Evolutionary conservation across 2,888 invertebrate genomes (phyloP).

Genomic region (Chouioia cunea): DNA sequence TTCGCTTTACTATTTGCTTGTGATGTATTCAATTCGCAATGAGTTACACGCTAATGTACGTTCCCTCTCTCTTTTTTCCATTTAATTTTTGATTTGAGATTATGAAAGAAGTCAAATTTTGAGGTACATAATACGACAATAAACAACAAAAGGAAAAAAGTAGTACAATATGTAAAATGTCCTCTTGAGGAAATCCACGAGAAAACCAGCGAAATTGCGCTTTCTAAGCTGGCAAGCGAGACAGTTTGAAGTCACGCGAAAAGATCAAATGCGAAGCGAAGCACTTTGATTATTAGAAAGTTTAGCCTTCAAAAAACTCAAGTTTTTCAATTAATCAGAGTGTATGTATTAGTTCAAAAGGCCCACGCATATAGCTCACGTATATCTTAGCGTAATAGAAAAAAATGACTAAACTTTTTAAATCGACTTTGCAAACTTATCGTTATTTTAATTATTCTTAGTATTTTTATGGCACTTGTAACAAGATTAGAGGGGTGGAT

Average conservation of each 20-base stretch:
- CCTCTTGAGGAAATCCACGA: slow-evolving; percentile 17
- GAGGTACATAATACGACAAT: slow-evolving; percentile 8
- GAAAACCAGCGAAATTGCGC: slow-evolving; percentile 15
- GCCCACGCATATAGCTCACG: too few relatives aligned
- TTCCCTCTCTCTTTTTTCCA: background rate
- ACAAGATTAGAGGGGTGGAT: too few relatives aligned
- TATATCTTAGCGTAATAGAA: too few relatives aligned
- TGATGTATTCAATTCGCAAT: too few relatives aligned
- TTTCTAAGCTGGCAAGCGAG: background rate
- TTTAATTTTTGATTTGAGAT: background rate
- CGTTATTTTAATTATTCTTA: too few relatives aligned
- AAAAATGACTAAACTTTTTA: too few relatives aligned
- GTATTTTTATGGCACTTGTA: too few relatives aligned
- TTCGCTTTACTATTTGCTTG: too few relatives aligned
- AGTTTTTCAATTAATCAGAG: slow-evolving; percentile 35
- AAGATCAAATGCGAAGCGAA: slow-evolving; percentile 1
- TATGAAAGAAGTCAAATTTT: slow-evolving; percentile 9
- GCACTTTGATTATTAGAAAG: slow-evolving; percentile 40
- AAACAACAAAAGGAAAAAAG: background rate
- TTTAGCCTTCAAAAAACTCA: slow-evolving; percentile 3
- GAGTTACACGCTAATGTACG: too few relatives aligned
- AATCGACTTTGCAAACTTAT: too few relatives aligned
- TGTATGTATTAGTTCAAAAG: too few relatives aligned
- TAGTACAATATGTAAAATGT: slow-evolving; percentile 12
- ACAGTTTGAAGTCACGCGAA: slow-evolving; percentile 10